Conservation (phyloP, 1,140 invertebrate species). For the Samia ricini region DNA sequence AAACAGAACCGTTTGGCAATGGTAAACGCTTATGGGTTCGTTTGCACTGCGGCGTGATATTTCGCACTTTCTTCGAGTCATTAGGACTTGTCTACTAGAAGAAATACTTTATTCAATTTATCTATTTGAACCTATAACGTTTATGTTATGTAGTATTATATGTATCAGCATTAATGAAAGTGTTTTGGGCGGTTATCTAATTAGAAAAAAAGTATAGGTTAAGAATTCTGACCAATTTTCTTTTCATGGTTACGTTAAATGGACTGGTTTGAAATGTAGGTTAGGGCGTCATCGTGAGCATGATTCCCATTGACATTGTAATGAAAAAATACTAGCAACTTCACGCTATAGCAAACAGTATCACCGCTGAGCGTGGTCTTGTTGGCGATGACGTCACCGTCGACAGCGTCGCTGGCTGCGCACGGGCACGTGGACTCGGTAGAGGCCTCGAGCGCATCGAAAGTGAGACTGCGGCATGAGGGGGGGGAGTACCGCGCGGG, state of each 20-base stretch:
- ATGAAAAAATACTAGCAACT: slow-evolving; percentile 27
- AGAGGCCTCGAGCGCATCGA: slow-evolving; percentile 69
- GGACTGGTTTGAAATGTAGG: not conserved
- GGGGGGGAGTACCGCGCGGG: slow-evolving; percentile 29
- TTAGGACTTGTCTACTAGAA: slow-evolving; percentile 5
- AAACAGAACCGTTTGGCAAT: not conserved
- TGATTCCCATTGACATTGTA: slow-evolving; percentile 58
- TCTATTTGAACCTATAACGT: not conserved
- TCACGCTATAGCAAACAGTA: slow-evolving; percentile 47
- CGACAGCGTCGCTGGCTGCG: slow-evolving; percentile 40
- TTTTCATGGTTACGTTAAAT: not conserved
- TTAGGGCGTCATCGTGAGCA: slow-evolving; percentile 29
- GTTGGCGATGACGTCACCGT: slow-evolving; percentile 60
- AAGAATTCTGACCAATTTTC: not conserved
- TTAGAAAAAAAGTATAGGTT: not conserved
- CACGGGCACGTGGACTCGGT: slow-evolving; percentile 61
- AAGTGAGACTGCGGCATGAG: slow-evolving; percentile 61
- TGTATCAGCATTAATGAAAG: not conserved
- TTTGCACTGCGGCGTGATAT: slow-evolving; percentile 45
- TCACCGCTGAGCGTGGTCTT: slow-evolving; percentile 43
- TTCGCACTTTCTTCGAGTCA: slow-evolving; percentile 57
- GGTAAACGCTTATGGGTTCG: slow-evolving; percentile 11
- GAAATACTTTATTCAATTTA: slow-evolving; percentile 5
- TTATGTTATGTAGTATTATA: not conserved
- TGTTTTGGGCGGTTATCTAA: not conserved